Evolutionary conservation across 2,113 vertebrate species (phyloP).

Genomic region (Pteropus alecto): DNA sequence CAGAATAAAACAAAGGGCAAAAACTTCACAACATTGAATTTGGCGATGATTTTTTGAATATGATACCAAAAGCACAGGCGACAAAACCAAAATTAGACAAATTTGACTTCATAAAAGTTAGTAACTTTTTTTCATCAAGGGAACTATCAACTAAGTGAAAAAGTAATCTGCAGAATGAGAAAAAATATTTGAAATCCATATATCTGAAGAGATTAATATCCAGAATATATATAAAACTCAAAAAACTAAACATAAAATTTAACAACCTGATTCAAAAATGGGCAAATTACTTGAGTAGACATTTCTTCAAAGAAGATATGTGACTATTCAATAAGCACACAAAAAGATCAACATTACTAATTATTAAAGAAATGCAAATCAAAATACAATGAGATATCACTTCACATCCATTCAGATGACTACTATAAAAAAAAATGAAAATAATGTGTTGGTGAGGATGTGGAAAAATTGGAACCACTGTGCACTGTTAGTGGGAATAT

Average conservation of each 20-base stretch:
- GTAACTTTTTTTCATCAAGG: neutral
- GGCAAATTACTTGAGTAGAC: neutral
- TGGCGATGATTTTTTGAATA: neutral
- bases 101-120: neutral
- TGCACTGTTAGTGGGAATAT: neutral
- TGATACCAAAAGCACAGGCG: neutral
- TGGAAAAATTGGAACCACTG: neutral
- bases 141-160: neutral
- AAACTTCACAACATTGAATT: neutral
- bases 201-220: neutral
- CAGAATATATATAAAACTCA: neutral
- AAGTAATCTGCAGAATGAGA: neutral
- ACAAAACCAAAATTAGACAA: neutral
- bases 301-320: neutral
- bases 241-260: neutral
- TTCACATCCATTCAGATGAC: neutral
- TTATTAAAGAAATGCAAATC: neutral
- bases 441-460: neutral
- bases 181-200: neutral
- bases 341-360: neutral
- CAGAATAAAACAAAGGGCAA: neutral
- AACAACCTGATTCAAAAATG: neutral
- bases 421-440: neutral
- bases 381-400: neutral
- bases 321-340: neutral